Evolutionary conservation across 2,113 vertebrate species (phyloP).

Genomic region (Pao palembangensis): DNA sequence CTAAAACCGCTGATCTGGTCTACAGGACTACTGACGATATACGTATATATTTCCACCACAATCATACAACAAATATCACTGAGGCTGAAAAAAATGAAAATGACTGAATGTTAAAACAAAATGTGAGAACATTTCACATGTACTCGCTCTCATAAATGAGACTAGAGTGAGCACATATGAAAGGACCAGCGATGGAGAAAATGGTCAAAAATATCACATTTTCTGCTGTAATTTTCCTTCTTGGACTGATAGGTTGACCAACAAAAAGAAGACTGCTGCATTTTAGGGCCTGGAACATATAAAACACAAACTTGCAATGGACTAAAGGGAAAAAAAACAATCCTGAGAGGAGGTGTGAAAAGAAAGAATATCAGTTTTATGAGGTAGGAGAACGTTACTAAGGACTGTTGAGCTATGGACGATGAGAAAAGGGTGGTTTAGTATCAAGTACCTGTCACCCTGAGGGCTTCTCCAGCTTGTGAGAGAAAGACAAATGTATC

Average conservation of each 20-base stretch:
- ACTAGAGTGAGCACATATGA: conserved; percentile 40
- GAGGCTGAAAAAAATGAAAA: conserved; percentile 32
- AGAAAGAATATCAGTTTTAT: conserved; percentile 42
- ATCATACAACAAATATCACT: too few relatives aligned
- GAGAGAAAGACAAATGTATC: conserved; percentile 85
- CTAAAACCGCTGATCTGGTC: background rate
- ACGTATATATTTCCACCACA: too few relatives aligned
- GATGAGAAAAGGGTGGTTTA: conserved; percentile 76
- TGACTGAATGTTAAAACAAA: conserved; percentile 33
- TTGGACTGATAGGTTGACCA: conserved; percentile 26
- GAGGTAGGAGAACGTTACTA: conserved; percentile 61
- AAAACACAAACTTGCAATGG: conserved; percentile 17
- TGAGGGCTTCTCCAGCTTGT: conserved; percentile 98
- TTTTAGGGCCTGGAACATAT: conserved; percentile 26
- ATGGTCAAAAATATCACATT: conserved; percentile 17
- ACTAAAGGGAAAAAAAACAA: conserved; percentile 23
- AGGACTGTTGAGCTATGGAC: conserved; percentile 67
- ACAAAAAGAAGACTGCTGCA: conserved; percentile 19
- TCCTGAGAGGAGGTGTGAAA: conserved; percentile 8
- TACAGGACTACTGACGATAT: background rate
- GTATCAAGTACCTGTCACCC: conserved; percentile 94
- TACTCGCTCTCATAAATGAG: conserved; percentile 20
- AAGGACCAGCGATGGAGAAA: conserved; percentile 38
- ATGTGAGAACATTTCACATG: conserved; percentile 44
- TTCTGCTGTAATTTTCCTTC: background rate